Evolutionary conservation across 2,797 vertebrate species (phyloP).

Genomic region (Anguilla megastoma): DNA sequence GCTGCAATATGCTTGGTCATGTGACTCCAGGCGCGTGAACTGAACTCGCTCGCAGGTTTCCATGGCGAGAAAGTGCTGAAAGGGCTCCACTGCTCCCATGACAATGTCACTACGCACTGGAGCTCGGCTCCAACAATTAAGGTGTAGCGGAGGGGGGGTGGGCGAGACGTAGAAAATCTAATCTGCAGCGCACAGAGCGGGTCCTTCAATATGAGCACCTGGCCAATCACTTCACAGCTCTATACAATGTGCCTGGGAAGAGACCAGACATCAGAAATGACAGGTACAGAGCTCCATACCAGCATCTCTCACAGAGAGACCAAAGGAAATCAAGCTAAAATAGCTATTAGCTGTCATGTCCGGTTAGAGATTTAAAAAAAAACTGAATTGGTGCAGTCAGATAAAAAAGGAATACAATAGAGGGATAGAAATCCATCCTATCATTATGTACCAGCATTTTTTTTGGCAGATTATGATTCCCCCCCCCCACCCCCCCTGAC

Average conservation of each 20-base stretch:
- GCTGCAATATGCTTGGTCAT: neutral
- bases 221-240: neutral
- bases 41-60: neutral
- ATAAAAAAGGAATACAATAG: conserved; percentile 44
- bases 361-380: conserved; percentile 19
- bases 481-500: too few relatives aligned
- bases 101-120: neutral
- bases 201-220: conserved; percentile 30
- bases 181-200: neutral
- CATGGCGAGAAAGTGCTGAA: neutral
- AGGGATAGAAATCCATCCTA: conserved; percentile 7
- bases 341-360: conserved; percentile 18
- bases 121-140: neutral
- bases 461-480: neutral
- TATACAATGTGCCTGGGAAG: too few relatives aligned
- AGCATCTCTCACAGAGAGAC: neutral
- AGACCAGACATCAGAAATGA: conserved; percentile 19
- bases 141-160: neutral
- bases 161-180: neutral
- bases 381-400: conserved; percentile 19
- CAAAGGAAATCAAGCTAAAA: neutral
- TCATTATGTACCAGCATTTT: neutral
- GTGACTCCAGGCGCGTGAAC: neutral
- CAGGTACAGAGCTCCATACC: neutral
- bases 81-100: neutral